phyloP scores from a whole-genome alignment of 2,888 invertebrate genomes.

The Caenorhabditis sp. region DNA sequence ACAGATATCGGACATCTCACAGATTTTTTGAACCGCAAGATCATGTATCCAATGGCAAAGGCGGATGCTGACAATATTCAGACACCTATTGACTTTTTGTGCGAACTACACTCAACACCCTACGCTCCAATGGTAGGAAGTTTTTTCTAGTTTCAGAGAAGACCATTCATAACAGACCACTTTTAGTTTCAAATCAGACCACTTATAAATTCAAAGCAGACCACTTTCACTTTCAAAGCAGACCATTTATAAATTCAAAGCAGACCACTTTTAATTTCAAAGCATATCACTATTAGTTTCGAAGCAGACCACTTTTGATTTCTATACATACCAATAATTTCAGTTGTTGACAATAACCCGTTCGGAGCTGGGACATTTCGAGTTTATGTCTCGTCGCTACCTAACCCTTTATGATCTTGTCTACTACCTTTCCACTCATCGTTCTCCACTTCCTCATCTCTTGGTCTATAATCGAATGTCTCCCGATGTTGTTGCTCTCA shows the following conservation, averaged over 20 bases:
- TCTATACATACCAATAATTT: neutral
- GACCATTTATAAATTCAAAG: neutral
- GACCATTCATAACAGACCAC: too few relatives aligned
- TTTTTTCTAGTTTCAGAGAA: too few relatives aligned
- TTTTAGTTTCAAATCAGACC: neutral
- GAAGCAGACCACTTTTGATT: neutral
- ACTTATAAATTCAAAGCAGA: neutral
- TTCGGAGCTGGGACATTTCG: slow-evolving; percentile 42
- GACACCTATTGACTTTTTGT: neutral
- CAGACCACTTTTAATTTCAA: neutral
- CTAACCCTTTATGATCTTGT: slow-evolving; percentile 52
- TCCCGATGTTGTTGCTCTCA: slow-evolving; percentile 16
- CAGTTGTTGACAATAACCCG: slow-evolving; percentile 42
- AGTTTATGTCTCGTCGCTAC: slow-evolving; percentile 45
- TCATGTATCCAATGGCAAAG: neutral
- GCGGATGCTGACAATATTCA: neutral
- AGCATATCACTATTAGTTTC: too few relatives aligned
- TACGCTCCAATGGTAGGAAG: neutral
- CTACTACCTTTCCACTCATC: slow-evolving; percentile 32
- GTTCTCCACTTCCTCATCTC: slow-evolving; percentile 38
- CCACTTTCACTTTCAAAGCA: neutral
- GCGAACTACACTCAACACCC: neutral
- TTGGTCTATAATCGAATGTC: slow-evolving; percentile 35
- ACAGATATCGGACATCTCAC: neutral
- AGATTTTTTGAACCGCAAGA: neutral